Evolutionary conservation across 2,797 vertebrate species (phyloP), one percentile per base, ranked within the genome.

Genomic region (Neopelma chrysocephalum): DNA sequence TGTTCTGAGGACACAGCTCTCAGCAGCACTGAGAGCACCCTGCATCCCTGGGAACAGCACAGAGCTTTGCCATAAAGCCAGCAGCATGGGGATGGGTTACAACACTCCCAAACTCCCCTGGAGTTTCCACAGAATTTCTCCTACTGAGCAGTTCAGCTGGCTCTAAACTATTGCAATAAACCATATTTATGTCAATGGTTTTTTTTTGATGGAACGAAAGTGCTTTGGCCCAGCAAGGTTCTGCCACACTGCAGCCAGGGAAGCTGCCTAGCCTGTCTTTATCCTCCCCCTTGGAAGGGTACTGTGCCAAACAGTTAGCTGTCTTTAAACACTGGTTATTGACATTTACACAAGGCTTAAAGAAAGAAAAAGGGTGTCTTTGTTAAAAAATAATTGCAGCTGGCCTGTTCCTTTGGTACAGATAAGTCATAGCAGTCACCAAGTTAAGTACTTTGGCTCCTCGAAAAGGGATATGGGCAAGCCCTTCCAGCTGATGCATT

Each of bases 371-470:
- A 96, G 2, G 22, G 70, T 62, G 58, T 82, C 92, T 95, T 94
- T 97, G 96, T 91, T 91, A 56, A 91, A 84, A 94, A 89, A 82
- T 86, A 79, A 96, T 72, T 87, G 92, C 77, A 84, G 40, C 56
- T 97, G 95, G 93, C 83, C 2, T 66, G 81, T 84, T 93, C 21
- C 73, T 84, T 82, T 61, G 70, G 92, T 81, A 86, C 83, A 87
- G 77, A 54, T 82, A 95, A 92, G 80, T 94, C 92, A 72, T 80
- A 81, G 34, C 43, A 95, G 86, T 84, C 93, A 94, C 54, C n/a
- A 62, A 48, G 43, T 81, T 83, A 88, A 90, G 81, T 64, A 48
- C 60, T 87, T 92, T 76, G 86, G 77, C 93, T 92, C 51, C 66
- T 66, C 48, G 73, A 72, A 76, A 43, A 22, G 48, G 90, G 54